Base-by-base conservation (phyloP, 2,113 vertebrate genomes). In the Esox niger region DNA sequence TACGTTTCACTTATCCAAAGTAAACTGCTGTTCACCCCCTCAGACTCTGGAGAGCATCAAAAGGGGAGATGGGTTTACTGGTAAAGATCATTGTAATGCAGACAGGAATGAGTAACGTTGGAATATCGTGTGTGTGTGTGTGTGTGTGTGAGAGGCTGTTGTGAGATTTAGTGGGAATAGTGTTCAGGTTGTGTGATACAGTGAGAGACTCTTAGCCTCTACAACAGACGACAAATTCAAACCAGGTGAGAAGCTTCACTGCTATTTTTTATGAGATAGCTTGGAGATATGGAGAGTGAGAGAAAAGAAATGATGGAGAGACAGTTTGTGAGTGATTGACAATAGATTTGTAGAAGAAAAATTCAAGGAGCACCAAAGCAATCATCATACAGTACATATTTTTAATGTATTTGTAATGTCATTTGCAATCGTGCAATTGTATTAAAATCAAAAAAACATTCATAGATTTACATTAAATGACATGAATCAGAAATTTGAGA, bases 201-300 rank as follows among this genome's bases (percentile, higher is more conserved):
- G 75, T 83, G 71, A 63, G 62, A 78, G 82, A 79, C 31, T 66
- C 70, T 55, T 79, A 88, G 79, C 82, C 49, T 23, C 74, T 72
- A 80, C 81, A 84, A 87, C 82, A 78, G 79, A 35, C 71, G 64
- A 70, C 55, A 82, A 85, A 89, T 84, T 25, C 49, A 72, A 88
- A 81, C 71, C 90, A 89, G 79, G 87, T 86, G 87, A 73, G 73
- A 77, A 63, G 75, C 57, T 70, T 84, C 79, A 58, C 69, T 64
- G 76, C 74, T 75, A 79, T 85, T 43, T 43, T 10, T 43, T 43
- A 49, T n/a, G 20, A 54, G 54, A 73, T 1, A 9, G 55, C 32
- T 33, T 2, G 32, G 5, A 60, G 65, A 60, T 30, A 68, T 68
- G 62, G 55, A 23, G 26, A 33, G 61, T 62, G 78, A 78, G 25